These are phyloP conservation scores for Sphecodes monilicornis DNA, from an alignment of 2,888 invertebrate species.

Conservation along the genomic window DNA sequence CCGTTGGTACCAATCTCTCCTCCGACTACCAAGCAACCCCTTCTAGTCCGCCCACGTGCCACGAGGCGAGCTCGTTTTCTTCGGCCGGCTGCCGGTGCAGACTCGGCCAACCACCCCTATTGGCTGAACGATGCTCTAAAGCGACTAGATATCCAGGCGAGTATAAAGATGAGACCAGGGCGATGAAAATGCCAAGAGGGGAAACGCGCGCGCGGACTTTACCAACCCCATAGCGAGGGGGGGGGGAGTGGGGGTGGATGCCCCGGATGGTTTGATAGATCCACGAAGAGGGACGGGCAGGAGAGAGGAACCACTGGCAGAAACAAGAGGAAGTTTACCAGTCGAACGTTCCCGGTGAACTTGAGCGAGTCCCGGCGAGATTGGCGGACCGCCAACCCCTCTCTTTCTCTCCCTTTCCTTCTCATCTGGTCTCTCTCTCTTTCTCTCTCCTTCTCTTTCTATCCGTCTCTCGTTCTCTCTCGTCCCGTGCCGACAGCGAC, in stretches of 20 bases:
- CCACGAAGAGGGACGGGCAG: background rate
- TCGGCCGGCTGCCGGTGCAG: slow-evolving; percentile 44
- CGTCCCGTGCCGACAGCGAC: slow-evolving; percentile 15
- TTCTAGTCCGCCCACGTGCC: slow-evolving; percentile 53
- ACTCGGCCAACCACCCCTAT: slow-evolving; percentile 73
- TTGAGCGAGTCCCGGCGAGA: slow-evolving; percentile 68
- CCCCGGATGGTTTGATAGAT: slow-evolving; percentile 1
- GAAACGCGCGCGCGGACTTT: background rate
- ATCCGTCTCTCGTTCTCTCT: background rate
- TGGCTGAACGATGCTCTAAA: slow-evolving; percentile 68
- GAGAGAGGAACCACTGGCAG: slow-evolving; percentile 1
- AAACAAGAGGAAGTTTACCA: slow-evolving; percentile 64
- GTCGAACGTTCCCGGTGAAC: slow-evolving; percentile 69
- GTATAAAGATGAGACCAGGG: slow-evolving; percentile 59
- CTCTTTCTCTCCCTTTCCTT: background rate
- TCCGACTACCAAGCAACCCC: slow-evolving; percentile 17
- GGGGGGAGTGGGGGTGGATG: background rate
- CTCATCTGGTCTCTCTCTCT: background rate
- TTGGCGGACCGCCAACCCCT: slow-evolving; percentile 72
- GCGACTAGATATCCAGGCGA: slow-evolving; percentile 53
- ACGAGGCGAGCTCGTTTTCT: slow-evolving; percentile 54
- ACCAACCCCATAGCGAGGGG: background rate
- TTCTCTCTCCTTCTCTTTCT: too few species aligned
- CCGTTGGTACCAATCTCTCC: slow-evolving; percentile 26
- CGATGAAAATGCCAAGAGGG: slow-evolving; percentile 33